A percentile compares a stretch with the other conserved stretches of the same genome.
Evolutionary conservation across 2,797 vertebrate genomes (phyloP).

Genomic region (Clarias fuscus): DNA sequence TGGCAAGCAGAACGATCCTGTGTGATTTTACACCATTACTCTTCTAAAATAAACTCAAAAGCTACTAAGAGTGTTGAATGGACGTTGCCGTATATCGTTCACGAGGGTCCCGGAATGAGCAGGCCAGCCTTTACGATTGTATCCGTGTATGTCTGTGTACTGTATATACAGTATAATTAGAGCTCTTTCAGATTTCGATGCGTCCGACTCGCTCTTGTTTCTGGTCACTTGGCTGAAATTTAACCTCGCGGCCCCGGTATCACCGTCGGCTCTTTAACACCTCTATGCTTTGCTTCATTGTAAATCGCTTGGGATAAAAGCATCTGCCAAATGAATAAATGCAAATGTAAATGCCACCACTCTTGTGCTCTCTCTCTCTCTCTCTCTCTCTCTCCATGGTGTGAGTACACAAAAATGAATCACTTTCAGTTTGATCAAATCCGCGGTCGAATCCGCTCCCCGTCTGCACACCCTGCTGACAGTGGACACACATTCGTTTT

Average conservation of each 20-base stretch:
- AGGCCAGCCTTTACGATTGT: not conserved
- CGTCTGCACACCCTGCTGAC: constrained; percentile 41
- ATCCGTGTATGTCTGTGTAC: not conserved
- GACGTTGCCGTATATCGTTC: not conserved
- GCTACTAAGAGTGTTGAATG: not conserved
- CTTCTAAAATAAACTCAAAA: constrained; percentile 1
- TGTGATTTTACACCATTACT: not conserved
- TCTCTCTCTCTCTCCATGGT: not conserved
- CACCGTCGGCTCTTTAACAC: constrained; percentile 17
- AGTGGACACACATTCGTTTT: constrained; percentile 54
- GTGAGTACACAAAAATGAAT: constrained; percentile 22
- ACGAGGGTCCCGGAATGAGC: not conserved
- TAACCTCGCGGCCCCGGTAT: constrained; percentile 4
- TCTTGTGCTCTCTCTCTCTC: not conserved
- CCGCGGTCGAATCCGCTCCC: constrained; percentile 16
- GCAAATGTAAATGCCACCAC: constrained; percentile 25
- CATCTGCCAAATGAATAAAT: constrained; percentile 17
- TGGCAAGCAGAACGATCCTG: not conserved
- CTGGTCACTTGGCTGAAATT: not conserved
- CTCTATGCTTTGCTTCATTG: constrained; percentile 4
- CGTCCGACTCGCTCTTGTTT: not conserved
- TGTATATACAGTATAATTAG: not conserved
- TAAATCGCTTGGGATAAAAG: constrained; percentile 12
- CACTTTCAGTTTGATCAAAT: constrained; percentile 34
- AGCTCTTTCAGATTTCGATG: not conserved